Evolutionary conservation across 92 coral and sea anemone genomes (phyloP).

Genomic region (Palythoa grandis): DNA sequence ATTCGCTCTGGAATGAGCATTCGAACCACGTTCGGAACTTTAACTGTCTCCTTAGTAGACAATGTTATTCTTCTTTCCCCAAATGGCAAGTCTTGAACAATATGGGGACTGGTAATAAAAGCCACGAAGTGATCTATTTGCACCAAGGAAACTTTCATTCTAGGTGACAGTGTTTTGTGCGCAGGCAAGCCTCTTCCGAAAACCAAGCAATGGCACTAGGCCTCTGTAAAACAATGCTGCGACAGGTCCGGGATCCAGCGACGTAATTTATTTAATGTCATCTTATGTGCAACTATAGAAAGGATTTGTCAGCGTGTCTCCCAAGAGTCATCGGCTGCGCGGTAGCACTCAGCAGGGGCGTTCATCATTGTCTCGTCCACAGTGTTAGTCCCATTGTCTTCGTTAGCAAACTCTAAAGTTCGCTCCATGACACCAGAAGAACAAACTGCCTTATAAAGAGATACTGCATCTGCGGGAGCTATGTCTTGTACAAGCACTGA

Average conservation of each 20-base stretch:
- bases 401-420: conserved; percentile 32
- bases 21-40: conserved; percentile 60
- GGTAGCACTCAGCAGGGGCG: conserved; percentile 59
- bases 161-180: conserved; percentile 6
- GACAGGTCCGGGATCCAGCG: conserved; percentile 42
- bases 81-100: conserved; percentile 37
- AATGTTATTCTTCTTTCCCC: conserved; percentile 29
- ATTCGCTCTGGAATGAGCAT: conserved; percentile 55
- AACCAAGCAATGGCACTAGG: conserved; percentile 47
- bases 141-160: conserved; percentile 25
- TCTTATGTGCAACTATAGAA: conserved; percentile 40
- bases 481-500: conserved; percentile 40
- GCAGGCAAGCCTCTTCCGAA: conserved; percentile 46
- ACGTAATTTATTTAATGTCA: conserved; percentile 35
- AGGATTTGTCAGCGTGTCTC: conserved; percentile 44
- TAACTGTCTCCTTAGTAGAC: conserved; percentile 43
- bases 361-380: conserved; percentile 54
- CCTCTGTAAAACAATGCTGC: conserved; percentile 46
- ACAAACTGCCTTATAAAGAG: conserved; percentile 45
- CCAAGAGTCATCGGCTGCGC: conserved; percentile 49
- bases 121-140: conserved; percentile 41
- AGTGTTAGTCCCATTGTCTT: conserved; percentile 23
- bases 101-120: conserved; percentile 39
- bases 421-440: conserved; percentile 52
- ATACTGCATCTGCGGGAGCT: conserved; percentile 24